Evolutionary conservation across 2,888 invertebrate species (phyloP).

Genomic region (Himalopsyche japonica): DNA sequence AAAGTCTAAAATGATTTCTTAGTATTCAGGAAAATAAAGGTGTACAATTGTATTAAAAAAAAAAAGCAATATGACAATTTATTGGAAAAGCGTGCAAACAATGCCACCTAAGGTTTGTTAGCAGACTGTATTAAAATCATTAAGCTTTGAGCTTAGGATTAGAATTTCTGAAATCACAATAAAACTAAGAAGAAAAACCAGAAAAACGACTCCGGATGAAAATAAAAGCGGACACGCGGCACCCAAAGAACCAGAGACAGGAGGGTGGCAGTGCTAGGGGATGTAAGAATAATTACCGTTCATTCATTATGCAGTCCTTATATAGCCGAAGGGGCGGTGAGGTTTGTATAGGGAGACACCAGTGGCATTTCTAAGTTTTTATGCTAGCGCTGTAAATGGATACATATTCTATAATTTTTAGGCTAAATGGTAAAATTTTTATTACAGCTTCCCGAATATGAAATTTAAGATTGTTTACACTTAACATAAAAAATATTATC

Average conservation of each 20-base stretch:
- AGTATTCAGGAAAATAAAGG: too few relatives aligned
- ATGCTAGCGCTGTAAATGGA: not conserved
- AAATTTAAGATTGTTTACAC: too few relatives aligned
- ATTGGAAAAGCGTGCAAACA: not conserved
- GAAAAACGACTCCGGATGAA: conserved; percentile 39
- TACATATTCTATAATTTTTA: too few relatives aligned
- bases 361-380: not conserved
- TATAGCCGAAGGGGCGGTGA: conserved; percentile 41
- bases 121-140: not conserved
- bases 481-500: too few relatives aligned
- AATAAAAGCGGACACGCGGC: conserved; percentile 42
- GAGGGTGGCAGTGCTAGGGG: conserved; percentile 35
- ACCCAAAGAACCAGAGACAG: not conserved
- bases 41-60: too few relatives aligned
- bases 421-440: too few relatives aligned
- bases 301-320: conserved; percentile 54
- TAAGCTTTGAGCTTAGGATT: conserved; percentile 14
- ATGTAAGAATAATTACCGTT: conserved; percentile 54
- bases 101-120: not conserved
- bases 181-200: conserved; percentile 15
- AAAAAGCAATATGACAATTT: not conserved
- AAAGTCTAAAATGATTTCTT: too few relatives aligned
- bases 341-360: conserved; percentile 45
- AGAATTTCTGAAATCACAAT: conserved; percentile 21
- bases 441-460: too few relatives aligned